A percentile compares a stretch with the other conserved stretches of the same genome.
phyloP scores from a whole-genome alignment of 2,113 vertebrate genomes.

The Zosterops borbonicus region DNA sequence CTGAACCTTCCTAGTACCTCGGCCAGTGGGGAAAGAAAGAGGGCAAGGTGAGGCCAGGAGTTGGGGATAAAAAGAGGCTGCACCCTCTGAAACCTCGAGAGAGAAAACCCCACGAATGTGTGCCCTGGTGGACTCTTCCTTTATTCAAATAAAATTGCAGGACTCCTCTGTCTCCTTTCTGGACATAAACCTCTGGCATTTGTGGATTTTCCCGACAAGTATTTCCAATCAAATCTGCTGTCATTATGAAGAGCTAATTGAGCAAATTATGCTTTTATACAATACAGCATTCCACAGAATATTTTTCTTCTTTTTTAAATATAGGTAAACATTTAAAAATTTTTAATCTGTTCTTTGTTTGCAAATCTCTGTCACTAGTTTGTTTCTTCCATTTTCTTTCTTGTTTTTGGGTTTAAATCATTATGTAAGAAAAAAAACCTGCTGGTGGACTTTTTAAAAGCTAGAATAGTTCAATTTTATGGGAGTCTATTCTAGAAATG shows the following conservation, averaged over 20 bases:
- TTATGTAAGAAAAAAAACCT: background rate
- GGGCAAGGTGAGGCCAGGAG: fast-evolving
- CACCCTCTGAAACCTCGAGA: fast-evolving
- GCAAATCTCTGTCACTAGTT: background rate
- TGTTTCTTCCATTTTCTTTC: background rate
- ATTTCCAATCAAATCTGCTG: background rate
- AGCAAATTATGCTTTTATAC: background rate
- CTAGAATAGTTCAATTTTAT: background rate
- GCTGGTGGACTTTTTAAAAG: background rate
- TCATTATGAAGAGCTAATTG: background rate
- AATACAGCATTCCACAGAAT: background rate
- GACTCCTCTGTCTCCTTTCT: background rate
- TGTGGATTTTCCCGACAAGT: background rate
- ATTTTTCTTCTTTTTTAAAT: background rate
- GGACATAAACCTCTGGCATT: background rate
- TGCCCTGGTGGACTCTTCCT: background rate
- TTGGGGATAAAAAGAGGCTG: background rate
- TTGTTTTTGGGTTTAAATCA: background rate
- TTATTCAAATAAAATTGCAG: fast-evolving
- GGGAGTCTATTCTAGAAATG: background rate
- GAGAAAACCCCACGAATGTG: fast-evolving
- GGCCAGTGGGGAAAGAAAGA: background rate
- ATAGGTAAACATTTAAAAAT: background rate
- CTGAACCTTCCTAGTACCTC: background rate
- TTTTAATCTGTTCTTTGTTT: background rate